Conservation (phyloP, 53 echinoderm and acorn worm genomes). For the Echinarachnius parma region DNA sequence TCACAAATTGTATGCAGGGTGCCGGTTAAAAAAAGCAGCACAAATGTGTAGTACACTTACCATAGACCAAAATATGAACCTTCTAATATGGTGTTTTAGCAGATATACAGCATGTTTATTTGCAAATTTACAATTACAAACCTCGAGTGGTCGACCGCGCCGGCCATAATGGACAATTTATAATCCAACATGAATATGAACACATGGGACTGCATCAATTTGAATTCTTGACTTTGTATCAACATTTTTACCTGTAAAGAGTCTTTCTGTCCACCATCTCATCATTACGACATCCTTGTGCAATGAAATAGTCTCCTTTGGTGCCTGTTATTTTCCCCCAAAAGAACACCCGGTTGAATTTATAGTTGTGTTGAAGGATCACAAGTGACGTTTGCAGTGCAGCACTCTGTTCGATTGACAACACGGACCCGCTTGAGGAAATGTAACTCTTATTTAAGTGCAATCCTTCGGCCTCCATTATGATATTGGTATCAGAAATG, state of each 20-base stretch:
- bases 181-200: neutral
- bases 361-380: constrained; percentile 72
- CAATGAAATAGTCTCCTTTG: constrained; percentile 92
- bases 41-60: too few species aligned
- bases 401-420: constrained; percentile 75
- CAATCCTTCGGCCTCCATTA: constrained; percentile 80
- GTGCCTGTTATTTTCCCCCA: constrained; percentile 93
- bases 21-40: too few species aligned
- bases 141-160: too few species aligned
- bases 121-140: too few species aligned
- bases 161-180: too few species aligned
- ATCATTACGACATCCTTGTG: constrained; percentile 86
- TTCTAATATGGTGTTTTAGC: too few species aligned
- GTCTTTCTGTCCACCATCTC: constrained; percentile 92
- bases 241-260: constrained; percentile 77
- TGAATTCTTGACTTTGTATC: neutral
- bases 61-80: too few species aligned
- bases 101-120: too few species aligned
- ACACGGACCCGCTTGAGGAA: constrained; percentile 72
- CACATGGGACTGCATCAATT: constrained; percentile 3
- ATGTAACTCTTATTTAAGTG: constrained; percentile 75
- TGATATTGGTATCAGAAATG: too few species aligned
- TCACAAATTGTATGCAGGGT: too few species aligned
- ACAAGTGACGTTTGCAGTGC: constrained; percentile 60
- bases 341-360: constrained; percentile 90